A percentile compares a stretch with the other conserved stretches of the same genome.
Evolutionary conservation across 1,140 invertebrate species (phyloP).

Genomic region (Achroia grisella): DNA sequence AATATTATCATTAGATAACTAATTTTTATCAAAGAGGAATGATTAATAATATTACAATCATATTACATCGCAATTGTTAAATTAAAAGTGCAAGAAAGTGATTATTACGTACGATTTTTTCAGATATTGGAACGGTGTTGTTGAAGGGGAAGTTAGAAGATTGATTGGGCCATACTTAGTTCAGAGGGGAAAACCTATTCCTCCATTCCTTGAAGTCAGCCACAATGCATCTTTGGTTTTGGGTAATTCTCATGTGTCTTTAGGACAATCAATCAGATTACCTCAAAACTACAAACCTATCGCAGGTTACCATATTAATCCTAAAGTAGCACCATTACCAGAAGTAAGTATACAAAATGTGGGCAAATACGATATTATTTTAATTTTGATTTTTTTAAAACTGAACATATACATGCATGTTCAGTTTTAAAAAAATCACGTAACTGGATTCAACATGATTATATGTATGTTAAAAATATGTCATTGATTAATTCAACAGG

Average conservation of each 20-base stretch:
- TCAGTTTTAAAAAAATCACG: too few relatives aligned
- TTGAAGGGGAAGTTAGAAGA: not conserved
- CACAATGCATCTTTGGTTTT: constrained; percentile 30
- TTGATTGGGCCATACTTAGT: not conserved
- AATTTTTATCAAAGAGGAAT: too few relatives aligned
- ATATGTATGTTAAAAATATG: not conserved
- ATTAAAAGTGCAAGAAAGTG: too few relatives aligned
- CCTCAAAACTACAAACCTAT: constrained; percentile 28
- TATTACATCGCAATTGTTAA: too few relatives aligned
- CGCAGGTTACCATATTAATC: constrained; percentile 32
- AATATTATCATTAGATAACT: too few relatives aligned
- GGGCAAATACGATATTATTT: too few relatives aligned
- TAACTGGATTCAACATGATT: not conserved
- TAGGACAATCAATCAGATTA: constrained; percentile 14
- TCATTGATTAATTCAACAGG: constrained; percentile 18
- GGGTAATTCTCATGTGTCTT: constrained; percentile 27
- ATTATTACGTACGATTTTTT: too few relatives aligned
- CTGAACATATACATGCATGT: too few relatives aligned
- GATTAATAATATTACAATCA: too few relatives aligned
- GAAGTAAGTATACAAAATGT: constrained; percentile 11
- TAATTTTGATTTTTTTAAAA: not conserved
- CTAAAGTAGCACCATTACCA: constrained; percentile 21
- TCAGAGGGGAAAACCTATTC: constrained; percentile 15
- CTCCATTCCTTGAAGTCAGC: constrained; percentile 14
- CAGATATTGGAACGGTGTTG: too few relatives aligned